Evolutionary conservation across 2,113 vertebrate species (phyloP).

Genomic region (Zeus faber): DNA sequence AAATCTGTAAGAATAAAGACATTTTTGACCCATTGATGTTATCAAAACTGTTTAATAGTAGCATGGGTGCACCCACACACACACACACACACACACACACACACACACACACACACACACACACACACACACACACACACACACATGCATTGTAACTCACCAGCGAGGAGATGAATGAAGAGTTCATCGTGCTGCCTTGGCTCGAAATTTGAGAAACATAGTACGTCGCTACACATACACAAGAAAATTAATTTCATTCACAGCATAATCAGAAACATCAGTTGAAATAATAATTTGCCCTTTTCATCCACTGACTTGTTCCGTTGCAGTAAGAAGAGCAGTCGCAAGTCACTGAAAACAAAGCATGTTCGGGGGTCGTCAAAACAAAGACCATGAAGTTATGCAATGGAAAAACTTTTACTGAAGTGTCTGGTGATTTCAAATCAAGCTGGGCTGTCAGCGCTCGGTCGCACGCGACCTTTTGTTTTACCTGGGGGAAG

Average conservation of each 20-base stretch:
- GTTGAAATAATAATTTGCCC: too few species aligned
- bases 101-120: background rate
- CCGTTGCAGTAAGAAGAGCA: slow-evolving; percentile 57
- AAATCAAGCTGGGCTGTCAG: too few species aligned
- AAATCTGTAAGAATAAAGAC: slow-evolving; percentile 31
- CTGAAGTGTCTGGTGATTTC: too few species aligned
- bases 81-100: background rate
- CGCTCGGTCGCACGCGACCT: too few species aligned
- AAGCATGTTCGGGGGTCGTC: too few species aligned
- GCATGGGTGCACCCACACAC: background rate
- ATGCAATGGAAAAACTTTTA: too few species aligned
- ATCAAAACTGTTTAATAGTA: background rate
- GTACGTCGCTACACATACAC: slow-evolving; percentile 53
- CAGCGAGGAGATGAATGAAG: slow-evolving; percentile 3
- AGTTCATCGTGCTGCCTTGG: background rate
- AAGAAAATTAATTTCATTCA: slow-evolving; percentile 1
- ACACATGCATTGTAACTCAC: slow-evolving; percentile 41
- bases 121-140: background rate
- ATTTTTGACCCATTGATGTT: background rate
- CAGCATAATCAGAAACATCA: too few species aligned
- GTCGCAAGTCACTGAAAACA: slow-evolving; percentile 40
- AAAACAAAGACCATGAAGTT: too few species aligned
- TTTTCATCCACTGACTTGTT: slow-evolving; percentile 43
- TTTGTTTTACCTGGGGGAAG: too few species aligned
- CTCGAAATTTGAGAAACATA: slow-evolving; percentile 47